phyloP scores from a whole-genome alignment of 2,797 vertebrate species.

The Oreonectes daqikongensis region DNA sequence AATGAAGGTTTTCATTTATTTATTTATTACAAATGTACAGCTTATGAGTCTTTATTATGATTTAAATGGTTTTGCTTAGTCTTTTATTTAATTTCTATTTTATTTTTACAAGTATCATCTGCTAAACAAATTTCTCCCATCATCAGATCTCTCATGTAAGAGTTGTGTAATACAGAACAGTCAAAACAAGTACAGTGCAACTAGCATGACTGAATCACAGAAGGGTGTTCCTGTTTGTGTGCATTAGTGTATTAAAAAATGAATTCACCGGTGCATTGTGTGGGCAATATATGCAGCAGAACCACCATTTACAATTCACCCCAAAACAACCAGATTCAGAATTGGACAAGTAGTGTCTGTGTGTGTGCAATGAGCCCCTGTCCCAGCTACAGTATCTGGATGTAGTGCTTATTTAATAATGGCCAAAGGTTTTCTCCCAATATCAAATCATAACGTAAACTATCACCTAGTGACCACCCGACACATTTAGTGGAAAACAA shows the following conservation, averaged over 20 bases:
- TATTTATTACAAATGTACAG: conserved; percentile 89
- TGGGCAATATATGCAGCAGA: conserved; percentile 39
- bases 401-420: conserved; percentile 41
- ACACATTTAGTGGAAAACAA: conserved; percentile 72
- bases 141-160: conserved; percentile 71
- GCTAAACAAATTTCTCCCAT: conserved; percentile 74
- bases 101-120: conserved; percentile 76
- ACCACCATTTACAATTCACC: conserved; percentile 65
- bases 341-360: conserved; percentile 61
- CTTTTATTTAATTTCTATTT: conserved; percentile 72
- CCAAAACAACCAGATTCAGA: conserved; percentile 58
- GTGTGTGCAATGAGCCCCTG: conserved; percentile 47
- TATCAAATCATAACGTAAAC: conserved; percentile 57
- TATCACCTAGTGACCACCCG: conserved; percentile 64
- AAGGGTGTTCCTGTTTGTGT: conserved; percentile 47
- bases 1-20: conserved; percentile 75
- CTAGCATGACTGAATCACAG: conserved; percentile 60
- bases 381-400: conserved; percentile 48
- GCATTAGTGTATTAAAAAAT: conserved; percentile 6
- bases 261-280: conserved; percentile 1
- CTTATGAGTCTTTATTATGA: conserved; percentile 80
- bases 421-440: conserved; percentile 36
- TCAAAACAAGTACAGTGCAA: conserved; percentile 63
- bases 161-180: conserved; percentile 60
- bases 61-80: conserved; percentile 71